Base-by-base conservation (phyloP, 2,113 vertebrate genomes). In the Crotophaga sulcirostris region DNA sequence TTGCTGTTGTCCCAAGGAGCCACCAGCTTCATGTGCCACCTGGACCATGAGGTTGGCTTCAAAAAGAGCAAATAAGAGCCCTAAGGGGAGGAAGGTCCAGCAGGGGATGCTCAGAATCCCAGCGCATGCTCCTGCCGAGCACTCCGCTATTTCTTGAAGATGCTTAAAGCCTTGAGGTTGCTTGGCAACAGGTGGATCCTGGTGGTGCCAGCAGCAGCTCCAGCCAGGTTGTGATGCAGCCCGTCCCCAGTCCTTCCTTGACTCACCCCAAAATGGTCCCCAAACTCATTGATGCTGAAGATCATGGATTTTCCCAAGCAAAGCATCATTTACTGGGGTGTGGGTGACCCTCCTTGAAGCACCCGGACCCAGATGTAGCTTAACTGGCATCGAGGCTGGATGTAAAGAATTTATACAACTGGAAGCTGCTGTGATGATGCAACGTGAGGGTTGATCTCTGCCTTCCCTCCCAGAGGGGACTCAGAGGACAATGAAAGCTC, bases 141-240 rank as follows among this genome's bases (percentile, higher is more conserved):
- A 6, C 42, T 67, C 42, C 45, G 80, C 66, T 66, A 9, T 21
- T 87, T 68, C 69, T 59, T 5, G 3, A n/a, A 42, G 62, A 66
- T 58, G 78, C 69, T 74, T 69, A 6, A 45, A 63, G 54, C 38
- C 70, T 62, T 83, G 49, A 88, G 75, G 87, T 92, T 95, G 92
- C 89, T 36, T 75, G 84, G 95, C 94, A 92, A 92, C 93, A 52
- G 55, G 60, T 4, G 1, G 73, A 59, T 64, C 63, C 81, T 8
- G 3, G 38, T 6, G 9, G 62, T 47, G 69, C 64, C 58, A n/a
- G 70, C 7, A 11, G 49, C 24, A 56, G 81, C 56, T 63, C 76
- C 68, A n/a, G 58, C 26, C 29, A 47, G 47, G 47, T 47, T 21
- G 20, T 47, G 47, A 20, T 47, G 47, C 19, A 33, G 73, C 16